phyloP scores from a whole-genome alignment of 2,888 invertebrate species.

The Trissolcus brochymenae region DNA sequence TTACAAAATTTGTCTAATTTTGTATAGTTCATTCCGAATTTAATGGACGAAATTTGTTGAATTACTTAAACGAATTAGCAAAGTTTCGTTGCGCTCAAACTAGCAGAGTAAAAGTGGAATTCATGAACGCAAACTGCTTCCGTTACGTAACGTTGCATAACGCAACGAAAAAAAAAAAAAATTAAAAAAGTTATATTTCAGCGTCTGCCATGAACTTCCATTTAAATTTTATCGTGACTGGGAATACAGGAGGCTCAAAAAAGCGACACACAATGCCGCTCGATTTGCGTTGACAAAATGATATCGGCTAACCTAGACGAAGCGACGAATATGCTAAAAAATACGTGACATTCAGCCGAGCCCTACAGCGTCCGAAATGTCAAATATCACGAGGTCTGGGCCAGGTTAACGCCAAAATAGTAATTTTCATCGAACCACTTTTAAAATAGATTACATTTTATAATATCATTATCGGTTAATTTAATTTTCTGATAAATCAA shows the following conservation, averaged over 20 bases:
- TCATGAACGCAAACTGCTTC: conserved; percentile 29
- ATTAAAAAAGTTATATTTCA: conserved; percentile 3
- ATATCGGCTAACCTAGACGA: conserved; percentile 18
- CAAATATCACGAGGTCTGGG: conserved; percentile 42
- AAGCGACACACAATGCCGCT: conserved; percentile 11
- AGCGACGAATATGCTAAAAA: conserved; percentile 21
- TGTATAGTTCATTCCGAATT: no score
- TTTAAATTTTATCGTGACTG: conserved; percentile 20
- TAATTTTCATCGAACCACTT: no score
- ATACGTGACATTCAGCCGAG: conserved; percentile 38
- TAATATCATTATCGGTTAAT: no score
- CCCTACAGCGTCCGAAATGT: conserved; percentile 26
- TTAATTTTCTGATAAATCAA: no score
- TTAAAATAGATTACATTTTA: no score
- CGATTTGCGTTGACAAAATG: conserved; percentile 7
- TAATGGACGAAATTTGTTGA: no score
- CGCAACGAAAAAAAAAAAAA: conserved; percentile 7
- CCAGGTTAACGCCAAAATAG: conserved; percentile 5
- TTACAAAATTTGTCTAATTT: no score
- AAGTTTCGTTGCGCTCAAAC: conserved; percentile 18
- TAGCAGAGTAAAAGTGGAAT: conserved; percentile 37
- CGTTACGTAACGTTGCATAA: conserved; percentile 28
- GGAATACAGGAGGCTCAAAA: conserved; percentile 10
- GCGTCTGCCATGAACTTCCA: conserved; percentile 17
- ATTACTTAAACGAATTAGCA: conserved; percentile 5